A percentile compares a stretch with the other conserved stretches of the same genome.
phyloP scores from a whole-genome alignment of 2,888 invertebrate genomes.

The Brassicogethes aeneus region DNA sequence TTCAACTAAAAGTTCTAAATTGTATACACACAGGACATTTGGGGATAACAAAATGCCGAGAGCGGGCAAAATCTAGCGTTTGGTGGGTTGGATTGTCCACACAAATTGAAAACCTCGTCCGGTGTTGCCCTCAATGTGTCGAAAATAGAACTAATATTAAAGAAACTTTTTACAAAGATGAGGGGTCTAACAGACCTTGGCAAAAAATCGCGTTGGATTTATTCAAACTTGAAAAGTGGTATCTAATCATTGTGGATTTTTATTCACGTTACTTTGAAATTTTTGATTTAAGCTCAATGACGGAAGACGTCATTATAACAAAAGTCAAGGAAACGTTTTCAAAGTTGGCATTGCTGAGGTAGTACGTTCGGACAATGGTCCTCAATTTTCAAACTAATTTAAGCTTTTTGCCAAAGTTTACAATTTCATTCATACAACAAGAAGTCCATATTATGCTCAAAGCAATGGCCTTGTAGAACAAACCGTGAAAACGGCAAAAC shows the following conservation, averaged over 20 bases:
- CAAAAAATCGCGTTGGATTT: slow-evolving; percentile 14
- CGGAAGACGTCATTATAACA: slow-evolving; percentile 3
- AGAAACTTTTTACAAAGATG: slow-evolving; percentile 13
- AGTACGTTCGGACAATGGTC: background rate
- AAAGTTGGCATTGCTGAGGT: slow-evolving; percentile 4
- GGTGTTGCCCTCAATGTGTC: slow-evolving; percentile 14
- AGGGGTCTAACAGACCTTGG: slow-evolving; percentile 10
- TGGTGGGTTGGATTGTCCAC: slow-evolving; percentile 12
- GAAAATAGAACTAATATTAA: slow-evolving; percentile 10
- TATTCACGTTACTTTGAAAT: slow-evolving; percentile 9
- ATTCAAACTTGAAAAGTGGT: slow-evolving; percentile 8
- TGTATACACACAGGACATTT: background rate
- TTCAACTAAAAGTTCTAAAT: background rate
- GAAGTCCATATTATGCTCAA: slow-evolving; percentile 2
- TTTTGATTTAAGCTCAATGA: slow-evolving; percentile 3
- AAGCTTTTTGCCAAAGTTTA: background rate
- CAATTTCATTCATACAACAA: slow-evolving; percentile 4
- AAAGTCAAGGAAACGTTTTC: slow-evolving; percentile 7
- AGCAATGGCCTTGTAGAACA: background rate
- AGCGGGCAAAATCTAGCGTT: background rate
- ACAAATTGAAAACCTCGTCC: slow-evolving; percentile 13
- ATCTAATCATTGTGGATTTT: slow-evolving; percentile 5
- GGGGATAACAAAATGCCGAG: background rate
- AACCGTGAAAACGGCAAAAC: background rate
- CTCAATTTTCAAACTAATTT: background rate